Evolutionary conservation across 1,140 invertebrate genomes (phyloP), one percentile per base, ranked within the genome.

Genomic region (Pogonomyrmex barbatus): DNA sequence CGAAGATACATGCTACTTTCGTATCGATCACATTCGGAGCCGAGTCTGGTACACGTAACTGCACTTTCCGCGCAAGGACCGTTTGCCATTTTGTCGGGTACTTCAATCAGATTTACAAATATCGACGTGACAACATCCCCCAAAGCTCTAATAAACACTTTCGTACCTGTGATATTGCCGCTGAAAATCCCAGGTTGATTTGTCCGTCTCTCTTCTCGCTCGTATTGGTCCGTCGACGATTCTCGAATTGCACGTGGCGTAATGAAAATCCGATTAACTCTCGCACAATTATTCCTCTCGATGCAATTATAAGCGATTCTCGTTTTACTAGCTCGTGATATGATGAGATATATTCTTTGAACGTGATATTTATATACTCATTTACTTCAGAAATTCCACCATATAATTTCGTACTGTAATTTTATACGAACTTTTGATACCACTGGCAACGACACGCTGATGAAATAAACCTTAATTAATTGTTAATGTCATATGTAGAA

Each of bases 201-300:
- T 54, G 68, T 24, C n/a, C 42, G 67, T 10, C 79, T 12, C 67
- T 82, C 79, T 73, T 82, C 14, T 39, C 68, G 39, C 42, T 73
- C 79, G 54, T 83, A 62, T 75, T 60, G 79, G 68, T 36, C 67
- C 68, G 68, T 45, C 73, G 85, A 85, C 87, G 71, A 89, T 88
- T 88, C 79, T 83, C 79, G 77, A 73, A 73, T 56, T 50, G 78
- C 42, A 65, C 52, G 62, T 47, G 24, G 30, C 58, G 58, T 50
- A 33, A 73, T 82, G 87, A 78, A 89, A 89, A 89, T 89, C 88
- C 86, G 88, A 89, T 89, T 89, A 89, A 89, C 84, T 67, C 70
- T 73, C 58, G n/a, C 42, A 65, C 87, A 89, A 89, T 89, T 89
- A 87, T 79, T 56, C 33, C 70, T 54, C 54, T 60, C 56, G 24